Conservation (phyloP, 2,888 invertebrate species). For the Drosophila nigritarsus region DNA sequence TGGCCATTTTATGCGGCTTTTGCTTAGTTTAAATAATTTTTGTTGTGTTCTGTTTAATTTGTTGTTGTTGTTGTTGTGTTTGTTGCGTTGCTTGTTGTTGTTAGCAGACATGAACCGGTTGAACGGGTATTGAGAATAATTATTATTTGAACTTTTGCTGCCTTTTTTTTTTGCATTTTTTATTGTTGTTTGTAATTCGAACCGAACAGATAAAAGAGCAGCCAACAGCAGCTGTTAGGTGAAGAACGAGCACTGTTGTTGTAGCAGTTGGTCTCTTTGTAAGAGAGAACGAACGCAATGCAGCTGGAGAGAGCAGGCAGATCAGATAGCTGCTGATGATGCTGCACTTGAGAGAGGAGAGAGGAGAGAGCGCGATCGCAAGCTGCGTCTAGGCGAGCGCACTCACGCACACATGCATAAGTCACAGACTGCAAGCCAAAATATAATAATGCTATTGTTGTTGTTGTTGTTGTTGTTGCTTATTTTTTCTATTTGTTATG, state of each 20-base stretch:
- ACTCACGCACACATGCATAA: slow-evolving; percentile 9
- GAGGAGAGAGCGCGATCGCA: slow-evolving; percentile 21
- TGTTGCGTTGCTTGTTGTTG: slow-evolving; percentile 27
- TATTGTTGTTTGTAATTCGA: slow-evolving; percentile 36
- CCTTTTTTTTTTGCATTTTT: slow-evolving; percentile 40
- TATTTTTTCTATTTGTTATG: slow-evolving; percentile 28
- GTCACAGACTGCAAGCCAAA: slow-evolving; percentile 31
- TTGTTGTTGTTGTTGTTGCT: slow-evolving; percentile 9
- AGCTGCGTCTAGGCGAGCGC: slow-evolving; percentile 24
- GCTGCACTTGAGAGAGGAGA: neutral
- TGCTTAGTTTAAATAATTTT: slow-evolving; percentile 2
- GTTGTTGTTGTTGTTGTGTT: slow-evolving; percentile 19
- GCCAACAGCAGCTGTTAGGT: slow-evolving; percentile 3
- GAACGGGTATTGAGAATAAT: slow-evolving; percentile 48
- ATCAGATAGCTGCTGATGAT: slow-evolving; percentile 22
- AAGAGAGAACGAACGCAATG: slow-evolving; percentile 1
- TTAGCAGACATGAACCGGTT: slow-evolving; percentile 51
- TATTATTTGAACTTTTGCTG: slow-evolving; percentile 42
- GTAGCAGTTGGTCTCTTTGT: neutral
- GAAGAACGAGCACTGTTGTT: slow-evolving; percentile 12
- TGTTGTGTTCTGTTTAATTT: slow-evolving; percentile 15
- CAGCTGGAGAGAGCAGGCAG: neutral
- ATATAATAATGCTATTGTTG: slow-evolving; percentile 24
- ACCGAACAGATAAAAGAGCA: neutral
- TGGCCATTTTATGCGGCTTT: slow-evolving; percentile 36